Percentiles rank a stretch among this genome's conserved stretches.
phyloP scores from a whole-genome alignment of 2,888 invertebrate genomes.

The Kryphioiulus occultus region DNA sequence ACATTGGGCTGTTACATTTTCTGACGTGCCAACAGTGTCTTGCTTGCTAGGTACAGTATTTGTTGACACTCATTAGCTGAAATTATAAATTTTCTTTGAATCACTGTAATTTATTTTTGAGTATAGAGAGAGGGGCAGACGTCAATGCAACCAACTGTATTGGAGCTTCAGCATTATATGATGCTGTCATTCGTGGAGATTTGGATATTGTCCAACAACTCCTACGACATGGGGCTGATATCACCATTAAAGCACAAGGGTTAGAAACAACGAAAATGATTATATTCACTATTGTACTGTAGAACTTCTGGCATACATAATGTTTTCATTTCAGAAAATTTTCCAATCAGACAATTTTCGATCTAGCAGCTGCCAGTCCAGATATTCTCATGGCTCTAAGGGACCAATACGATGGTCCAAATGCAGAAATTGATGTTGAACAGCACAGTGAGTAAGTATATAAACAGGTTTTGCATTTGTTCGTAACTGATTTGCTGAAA shows the following conservation, averaged over 20 bases:
- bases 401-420: not conserved
- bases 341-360: not conserved
- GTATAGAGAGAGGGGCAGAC: constrained; percentile 68
- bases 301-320: too few relatives aligned
- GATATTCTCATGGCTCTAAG: not conserved
- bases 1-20: constrained; percentile 43
- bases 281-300: not conserved
- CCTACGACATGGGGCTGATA: constrained; percentile 68
- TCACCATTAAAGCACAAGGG: not conserved
- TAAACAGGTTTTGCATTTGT: not conserved
- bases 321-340: not conserved
- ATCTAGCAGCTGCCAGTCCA: not conserved
- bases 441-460: constrained; percentile 39
- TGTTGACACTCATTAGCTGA: not conserved
- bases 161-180: constrained; percentile 71
- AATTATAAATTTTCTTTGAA: not conserved
- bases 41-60: not conserved
- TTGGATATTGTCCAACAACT: constrained; percentile 67
- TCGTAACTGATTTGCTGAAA: not conserved
- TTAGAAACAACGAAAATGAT: constrained; percentile 35
- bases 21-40: not conserved
- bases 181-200: constrained; percentile 69
- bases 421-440: not conserved
- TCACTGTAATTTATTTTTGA: constrained; percentile 37
- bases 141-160: constrained; percentile 69